Conservation (phyloP, 2,797 vertebrate species). For the Hoplostethus mediterraneus region DNA sequence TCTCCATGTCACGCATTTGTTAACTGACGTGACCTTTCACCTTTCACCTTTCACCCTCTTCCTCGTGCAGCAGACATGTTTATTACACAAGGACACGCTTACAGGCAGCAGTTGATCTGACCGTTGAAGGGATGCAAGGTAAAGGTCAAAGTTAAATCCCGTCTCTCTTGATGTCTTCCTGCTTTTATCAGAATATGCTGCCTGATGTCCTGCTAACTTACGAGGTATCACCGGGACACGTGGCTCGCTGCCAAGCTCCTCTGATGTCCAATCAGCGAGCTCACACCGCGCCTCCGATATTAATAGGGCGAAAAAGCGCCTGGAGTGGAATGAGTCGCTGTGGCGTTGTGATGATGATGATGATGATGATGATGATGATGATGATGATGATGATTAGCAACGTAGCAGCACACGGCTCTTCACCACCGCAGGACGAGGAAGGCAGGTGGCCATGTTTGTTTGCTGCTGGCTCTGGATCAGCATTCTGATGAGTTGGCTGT, state of each 20-base stretch:
- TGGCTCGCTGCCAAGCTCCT: slow-evolving; percentile 11
- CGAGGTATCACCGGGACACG: too few species aligned
- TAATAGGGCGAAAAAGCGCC: slow-evolving; percentile 62
- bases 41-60: too few species aligned
- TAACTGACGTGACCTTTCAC: slow-evolving; percentile 56
- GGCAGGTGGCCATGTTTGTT: slow-evolving; percentile 26
- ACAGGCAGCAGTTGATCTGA: slow-evolving; percentile 56
- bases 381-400: slow-evolving; percentile 49
- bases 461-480: background rate
- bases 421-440: slow-evolving; percentile 10
- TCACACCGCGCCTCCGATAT: slow-evolving; percentile 57
- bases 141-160: slow-evolving; percentile 42
- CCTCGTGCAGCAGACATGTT: too few species aligned
- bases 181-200: background rate
- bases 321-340: slow-evolving; percentile 51
- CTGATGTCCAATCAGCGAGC: slow-evolving; percentile 45
- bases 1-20: background rate
- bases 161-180: background rate
- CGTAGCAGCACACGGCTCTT: slow-evolving; percentile 25
- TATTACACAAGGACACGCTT: too few species aligned
- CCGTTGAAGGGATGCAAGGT: slow-evolving; percentile 54
- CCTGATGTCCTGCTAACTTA: too few species aligned
- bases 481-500: background rate
- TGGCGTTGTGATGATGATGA: slow-evolving; percentile 49
- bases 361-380: too few species aligned